Evolutionary conservation across 1,140 invertebrate species (phyloP), one percentile per base, ranked within the genome.

Genomic region (Temnothorax longispinosus): DNA sequence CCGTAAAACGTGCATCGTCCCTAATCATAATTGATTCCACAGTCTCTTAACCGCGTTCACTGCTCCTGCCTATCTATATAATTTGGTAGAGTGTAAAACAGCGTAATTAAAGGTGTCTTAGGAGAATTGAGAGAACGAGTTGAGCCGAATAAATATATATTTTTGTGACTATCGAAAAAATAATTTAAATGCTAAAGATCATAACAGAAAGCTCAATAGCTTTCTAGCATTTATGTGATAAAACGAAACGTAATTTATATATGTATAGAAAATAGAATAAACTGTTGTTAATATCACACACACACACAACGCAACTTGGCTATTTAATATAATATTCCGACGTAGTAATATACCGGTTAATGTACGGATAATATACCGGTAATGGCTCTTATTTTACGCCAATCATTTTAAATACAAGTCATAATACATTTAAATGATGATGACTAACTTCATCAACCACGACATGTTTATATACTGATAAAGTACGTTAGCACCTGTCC

Each of bases 21-120:
- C 41, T 84, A 75, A 60, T 82, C 27, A 38, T 44, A 56, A 72
- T 82, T 47, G 27, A 75, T 58, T 50, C 8, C 3, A 47, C 41
- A 67, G 27, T 69, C 11, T 44, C 7, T 62, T 74, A 60, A 7
- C 10, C 27, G 18, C 21, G 6, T n/a, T 44, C 18, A 41, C 8
- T 21, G 44, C 21, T 8, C 6, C 38, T 78, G 27, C 8, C 47
- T 15, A 11, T 72, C 27, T 47, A 82, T 18, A 13, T 47, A 65
- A 74, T 47, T 52, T 47, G 21, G 8, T 56, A n/a, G 8, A 38
- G 4, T 15, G 27, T 27, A 6, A 18, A 74, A 82, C 3, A 58
- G 32, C 4, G n/a, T 47, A 21, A 56, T 38, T 35, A 13, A 35
- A 71, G 8, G 10, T 18, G 0, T 41, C 47, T 77, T 32, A n/a